Percentiles rank a stretch among this genome's conserved stretches.
Conservation (phyloP, 1,140 invertebrate genomes). For the Campoletis sonorensis region DNA sequence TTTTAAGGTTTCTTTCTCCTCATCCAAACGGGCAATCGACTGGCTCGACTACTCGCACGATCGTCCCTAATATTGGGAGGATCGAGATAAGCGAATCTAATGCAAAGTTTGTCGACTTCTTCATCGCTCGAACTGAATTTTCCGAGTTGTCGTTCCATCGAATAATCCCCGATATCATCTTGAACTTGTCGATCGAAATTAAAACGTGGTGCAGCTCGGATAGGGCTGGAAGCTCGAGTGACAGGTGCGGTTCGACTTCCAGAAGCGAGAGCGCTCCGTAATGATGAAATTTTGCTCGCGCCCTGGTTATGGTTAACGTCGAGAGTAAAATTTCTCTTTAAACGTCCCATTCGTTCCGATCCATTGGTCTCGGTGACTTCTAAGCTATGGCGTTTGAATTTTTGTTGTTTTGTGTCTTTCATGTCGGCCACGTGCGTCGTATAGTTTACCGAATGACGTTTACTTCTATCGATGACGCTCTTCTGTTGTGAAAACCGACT, state of each 20-base stretch:
- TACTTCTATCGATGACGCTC: constrained; percentile 62
- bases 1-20: constrained; percentile 60
- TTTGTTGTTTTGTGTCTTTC: constrained; percentile 63
- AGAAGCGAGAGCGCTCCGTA: constrained; percentile 60
- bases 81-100: constrained; percentile 65
- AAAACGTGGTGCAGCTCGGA: constrained; percentile 58
- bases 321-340: constrained; percentile 67
- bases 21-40: constrained; percentile 62
- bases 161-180: constrained; percentile 45
- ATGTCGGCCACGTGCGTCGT: constrained; percentile 58
- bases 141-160: constrained; percentile 48
- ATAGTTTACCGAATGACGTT: constrained; percentile 69
- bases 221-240: constrained; percentile 71
- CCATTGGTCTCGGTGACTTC: constrained; percentile 63
- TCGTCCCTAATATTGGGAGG: constrained; percentile 48
- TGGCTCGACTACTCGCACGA: constrained; percentile 56
- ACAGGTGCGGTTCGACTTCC: constrained; percentile 72
- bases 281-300: constrained; percentile 70
- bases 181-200: constrained; percentile 56
- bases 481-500: constrained; percentile 57
- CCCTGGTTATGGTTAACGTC: constrained; percentile 75
- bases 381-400: constrained; percentile 68
- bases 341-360: constrained; percentile 46
- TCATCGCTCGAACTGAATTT: constrained; percentile 71
- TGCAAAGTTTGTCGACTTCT: constrained; percentile 70